Base-by-base conservation (phyloP, 2,113 vertebrate genomes). In the Aegypius monachus region DNA sequence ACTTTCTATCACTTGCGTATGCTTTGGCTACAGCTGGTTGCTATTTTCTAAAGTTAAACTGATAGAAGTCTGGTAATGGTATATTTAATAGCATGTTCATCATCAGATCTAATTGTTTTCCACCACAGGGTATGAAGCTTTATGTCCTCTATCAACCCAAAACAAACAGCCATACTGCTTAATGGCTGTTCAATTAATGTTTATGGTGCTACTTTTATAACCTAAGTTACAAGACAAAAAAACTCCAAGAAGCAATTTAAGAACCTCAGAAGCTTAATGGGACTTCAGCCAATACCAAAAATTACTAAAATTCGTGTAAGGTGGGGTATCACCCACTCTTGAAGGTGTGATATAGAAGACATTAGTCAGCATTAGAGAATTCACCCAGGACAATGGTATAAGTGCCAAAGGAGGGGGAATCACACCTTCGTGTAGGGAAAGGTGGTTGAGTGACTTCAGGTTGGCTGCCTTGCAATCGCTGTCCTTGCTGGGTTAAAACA, bases 121-220 rank as follows among this genome's bases (percentile, higher is more conserved):
- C 86, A 98, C 96, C 95, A 97, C 94, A 97, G 93, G 87, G 88
- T 90, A 95, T 72, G 62, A 85, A 96, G 84, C 91, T 97, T 98
- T 97, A 98, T 97, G 86, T 97, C 80, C 81, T 96, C 95, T 88
- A 93, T 96, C 96, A 97, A 96, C 83, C 84, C 67, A 97, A 98
- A 97, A 73, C 97, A 97, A 97, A 98, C 88, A 96, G 89, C 58
- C 86, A 80, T 83, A 86, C 77, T 96, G 88, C 93, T 95, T 97
- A 97, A 96, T 96, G 93, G 90, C 68, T 96, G 59, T 93, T 97
- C 96, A 96, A 95, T 97, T 98, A 97, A 98, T 97, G 97, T 97
- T 97, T 96, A 97, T 96, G 66, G 83, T 83, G 81, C 55, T 95
- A 93, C 95, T 97, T 97, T 96, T 96, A 97, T 36, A 95, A 82